Conservation (phyloP, 2,888 invertebrate species). For the Masnerella sp. region DNA sequence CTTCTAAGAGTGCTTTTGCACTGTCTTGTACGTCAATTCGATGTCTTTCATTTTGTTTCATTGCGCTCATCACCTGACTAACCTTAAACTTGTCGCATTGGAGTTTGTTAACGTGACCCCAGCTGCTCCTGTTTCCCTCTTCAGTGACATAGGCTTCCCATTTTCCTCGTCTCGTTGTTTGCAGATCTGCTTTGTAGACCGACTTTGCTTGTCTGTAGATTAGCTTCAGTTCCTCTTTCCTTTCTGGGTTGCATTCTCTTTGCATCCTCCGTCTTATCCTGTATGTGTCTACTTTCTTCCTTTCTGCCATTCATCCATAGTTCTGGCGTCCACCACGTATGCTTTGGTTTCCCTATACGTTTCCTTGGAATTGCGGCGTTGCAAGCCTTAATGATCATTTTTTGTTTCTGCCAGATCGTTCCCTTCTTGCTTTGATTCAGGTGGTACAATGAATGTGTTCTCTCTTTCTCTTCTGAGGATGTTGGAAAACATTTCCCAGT, state of each 20-base stretch:
- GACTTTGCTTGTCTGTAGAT: too few species aligned
- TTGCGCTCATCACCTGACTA: background rate
- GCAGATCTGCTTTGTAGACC: background rate
- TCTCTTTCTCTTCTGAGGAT: too few species aligned
- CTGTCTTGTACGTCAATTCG: background rate
- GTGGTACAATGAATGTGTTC: too few species aligned
- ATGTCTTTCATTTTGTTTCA: background rate
- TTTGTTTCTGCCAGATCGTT: background rate
- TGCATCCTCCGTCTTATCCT: slow-evolving; percentile 7
- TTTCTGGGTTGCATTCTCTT: slow-evolving; percentile 4
- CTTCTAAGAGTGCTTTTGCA: background rate
- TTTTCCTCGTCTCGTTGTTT: background rate
- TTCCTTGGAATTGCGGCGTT: slow-evolving; percentile 13
- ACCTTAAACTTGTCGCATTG: background rate
- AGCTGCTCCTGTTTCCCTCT: slow-evolving; percentile 7
- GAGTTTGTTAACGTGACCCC: slow-evolving; percentile 15
- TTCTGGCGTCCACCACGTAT: slow-evolving; percentile 26
- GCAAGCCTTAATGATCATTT: background rate
- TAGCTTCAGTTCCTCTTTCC: background rate
- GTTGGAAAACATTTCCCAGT: too few species aligned
- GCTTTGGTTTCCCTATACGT: background rate
- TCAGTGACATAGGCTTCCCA: slow-evolving; percentile 18
- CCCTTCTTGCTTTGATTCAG: too few species aligned
- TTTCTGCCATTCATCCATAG: background rate
- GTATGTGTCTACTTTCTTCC: slow-evolving; percentile 6